Evolutionary conservation across 2,888 invertebrate genomes (phyloP).

Genomic region (Microctonus brassicae): DNA sequence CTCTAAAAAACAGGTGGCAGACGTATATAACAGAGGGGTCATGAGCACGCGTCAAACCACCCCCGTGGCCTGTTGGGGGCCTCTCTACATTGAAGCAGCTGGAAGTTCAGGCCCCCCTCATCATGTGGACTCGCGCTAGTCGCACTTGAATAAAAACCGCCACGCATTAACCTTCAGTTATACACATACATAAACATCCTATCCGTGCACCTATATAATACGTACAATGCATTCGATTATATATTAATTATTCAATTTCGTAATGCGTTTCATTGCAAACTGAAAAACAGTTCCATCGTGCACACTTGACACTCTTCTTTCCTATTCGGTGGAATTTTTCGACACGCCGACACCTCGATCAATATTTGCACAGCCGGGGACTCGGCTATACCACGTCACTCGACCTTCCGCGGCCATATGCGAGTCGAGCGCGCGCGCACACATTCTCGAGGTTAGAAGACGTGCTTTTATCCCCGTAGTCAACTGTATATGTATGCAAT

Average conservation of each 20-base stretch:
- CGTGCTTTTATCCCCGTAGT: slow-evolving; percentile 21
- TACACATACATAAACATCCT: neutral
- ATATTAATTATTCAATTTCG: slow-evolving; percentile 26
- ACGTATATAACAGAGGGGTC: slow-evolving; percentile 56
- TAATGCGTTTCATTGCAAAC: slow-evolving; percentile 2
- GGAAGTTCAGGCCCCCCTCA: slow-evolving; percentile 54
- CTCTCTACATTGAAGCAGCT: slow-evolving; percentile 57
- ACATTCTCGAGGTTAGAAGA: slow-evolving; percentile 13
- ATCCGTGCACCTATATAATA: neutral
- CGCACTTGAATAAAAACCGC: slow-evolving; percentile 20
- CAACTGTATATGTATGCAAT: neutral
- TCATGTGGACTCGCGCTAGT: neutral
- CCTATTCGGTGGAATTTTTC: slow-evolving; percentile 68
- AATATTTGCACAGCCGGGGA: slow-evolving; percentile 70
- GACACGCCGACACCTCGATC: slow-evolving; percentile 67
- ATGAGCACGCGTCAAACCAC: slow-evolving; percentile 61
- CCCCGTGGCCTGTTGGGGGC: slow-evolving; percentile 52
- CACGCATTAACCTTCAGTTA: neutral
- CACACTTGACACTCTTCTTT: slow-evolving; percentile 20
- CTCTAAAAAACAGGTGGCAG: slow-evolving; percentile 62
- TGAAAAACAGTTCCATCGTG: neutral
- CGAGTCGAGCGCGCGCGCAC: slow-evolving; percentile 48
- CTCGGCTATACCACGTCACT: slow-evolving; percentile 64
- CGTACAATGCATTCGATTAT: neutral
- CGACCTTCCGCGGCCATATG: slow-evolving; percentile 69